These are phyloP conservation scores for Syngnathus floridae DNA, from an alignment of 2,113 vertebrate species.

Conservation along the genomic window DNA sequence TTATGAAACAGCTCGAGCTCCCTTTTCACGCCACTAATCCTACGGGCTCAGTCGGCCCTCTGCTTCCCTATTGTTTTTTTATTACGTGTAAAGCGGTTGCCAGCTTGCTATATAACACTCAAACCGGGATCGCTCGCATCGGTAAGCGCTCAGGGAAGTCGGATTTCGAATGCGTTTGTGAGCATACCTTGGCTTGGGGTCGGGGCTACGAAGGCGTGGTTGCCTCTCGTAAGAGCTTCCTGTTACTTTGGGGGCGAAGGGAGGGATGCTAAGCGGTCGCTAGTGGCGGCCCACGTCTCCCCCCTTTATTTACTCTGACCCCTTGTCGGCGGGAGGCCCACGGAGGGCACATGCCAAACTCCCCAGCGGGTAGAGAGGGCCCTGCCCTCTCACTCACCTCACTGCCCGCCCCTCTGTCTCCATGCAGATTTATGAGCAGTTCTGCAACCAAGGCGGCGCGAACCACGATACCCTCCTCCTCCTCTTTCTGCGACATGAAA, in stretches of 20 bases:
- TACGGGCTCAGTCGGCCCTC: conserved; percentile 2
- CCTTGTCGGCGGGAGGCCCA: conserved; percentile 58
- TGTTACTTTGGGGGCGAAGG: conserved; percentile 41
- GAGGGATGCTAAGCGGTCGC: conserved; percentile 48
- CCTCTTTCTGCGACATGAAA: conserved; percentile 21
- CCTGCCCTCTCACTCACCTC: conserved; percentile 69
- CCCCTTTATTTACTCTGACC: conserved; percentile 76
- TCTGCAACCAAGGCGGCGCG: conserved; percentile 30
- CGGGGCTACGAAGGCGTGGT: conserved; percentile 45
- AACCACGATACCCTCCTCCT: conserved; percentile 21
- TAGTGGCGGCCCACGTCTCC: conserved; percentile 55
- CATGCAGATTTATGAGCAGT: conserved; percentile 62
- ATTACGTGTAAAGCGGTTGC: conserved; percentile 10
- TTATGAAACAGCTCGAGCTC: conserved; percentile 41
- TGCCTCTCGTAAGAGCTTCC: conserved; percentile 30
- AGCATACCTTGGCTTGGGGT: conserved; percentile 35
- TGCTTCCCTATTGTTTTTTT: conserved; percentile 9
- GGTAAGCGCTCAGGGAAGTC: neutral
- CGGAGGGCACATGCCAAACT: conserved; percentile 75
- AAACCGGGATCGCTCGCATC: neutral
- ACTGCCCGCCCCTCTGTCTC: conserved; percentile 63
- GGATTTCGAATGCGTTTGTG: neutral
- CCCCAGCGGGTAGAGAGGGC: conserved; percentile 67
- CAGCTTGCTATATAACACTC: conserved; percentile 1
- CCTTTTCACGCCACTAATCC: conserved; percentile 15